Evolutionary conservation across 1,140 invertebrate genomes (phyloP).

Genomic region (Solenopsis invicta): DNA sequence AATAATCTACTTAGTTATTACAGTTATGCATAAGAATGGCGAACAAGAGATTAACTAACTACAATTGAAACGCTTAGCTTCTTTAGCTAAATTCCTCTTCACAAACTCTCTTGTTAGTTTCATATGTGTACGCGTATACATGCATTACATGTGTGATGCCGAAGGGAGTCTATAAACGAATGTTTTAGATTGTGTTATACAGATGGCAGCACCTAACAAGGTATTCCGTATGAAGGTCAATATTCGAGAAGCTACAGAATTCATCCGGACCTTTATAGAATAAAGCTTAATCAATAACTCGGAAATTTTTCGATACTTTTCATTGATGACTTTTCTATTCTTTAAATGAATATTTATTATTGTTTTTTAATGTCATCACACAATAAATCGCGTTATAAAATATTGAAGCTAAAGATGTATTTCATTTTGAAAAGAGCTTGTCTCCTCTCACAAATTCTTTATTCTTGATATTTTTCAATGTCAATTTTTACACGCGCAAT

Average conservation of each 20-base stretch:
- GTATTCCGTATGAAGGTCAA: conserved; percentile 58
- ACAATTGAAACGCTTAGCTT: not conserved
- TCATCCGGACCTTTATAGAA: not conserved
- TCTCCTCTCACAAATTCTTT: not conserved
- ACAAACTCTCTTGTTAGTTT: conserved; percentile 1
- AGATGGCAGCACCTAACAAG: conserved; percentile 76
- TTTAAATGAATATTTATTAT: not conserved
- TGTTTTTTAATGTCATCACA: not conserved
- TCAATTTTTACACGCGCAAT: not conserved
- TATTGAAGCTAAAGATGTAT: not conserved
- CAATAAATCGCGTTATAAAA: not conserved
- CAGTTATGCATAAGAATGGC: not conserved
- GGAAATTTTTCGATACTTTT: not conserved
- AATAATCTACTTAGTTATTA: not conserved
- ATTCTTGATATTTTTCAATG: not conserved
- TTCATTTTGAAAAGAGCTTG: not conserved
- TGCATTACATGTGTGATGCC: not conserved
- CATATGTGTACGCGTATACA: not conserved
- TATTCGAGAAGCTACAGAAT: conserved; percentile 25
- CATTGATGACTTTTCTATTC: not conserved
- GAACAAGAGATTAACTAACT: conserved; percentile 3
- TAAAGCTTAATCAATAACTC: not conserved
- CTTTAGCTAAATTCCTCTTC: conserved; percentile 26
- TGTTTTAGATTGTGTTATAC: conserved; percentile 51
- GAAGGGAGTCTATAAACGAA: conserved; percentile 39